These are phyloP conservation scores for Phengaris arion DNA, from an alignment of 2,888 invertebrate species.

Conservation along the genomic window DNA sequence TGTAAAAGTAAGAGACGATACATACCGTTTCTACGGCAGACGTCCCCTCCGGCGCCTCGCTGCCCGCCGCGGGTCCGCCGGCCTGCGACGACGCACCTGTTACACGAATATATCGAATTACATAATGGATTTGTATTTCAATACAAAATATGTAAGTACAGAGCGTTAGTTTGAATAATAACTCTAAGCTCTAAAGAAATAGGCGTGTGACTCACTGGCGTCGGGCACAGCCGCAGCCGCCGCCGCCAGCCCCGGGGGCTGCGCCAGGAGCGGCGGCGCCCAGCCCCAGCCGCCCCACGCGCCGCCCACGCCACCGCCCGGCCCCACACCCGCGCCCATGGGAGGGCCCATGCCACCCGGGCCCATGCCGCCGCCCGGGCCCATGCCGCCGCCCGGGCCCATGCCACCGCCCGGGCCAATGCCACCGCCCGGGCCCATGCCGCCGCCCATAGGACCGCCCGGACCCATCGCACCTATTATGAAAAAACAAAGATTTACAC, in stretches of 20 bases:
- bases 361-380: slow-evolving; percentile 28
- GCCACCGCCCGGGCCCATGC: slow-evolving; percentile 20
- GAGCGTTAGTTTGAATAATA: no score
- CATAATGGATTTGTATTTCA: neutral
- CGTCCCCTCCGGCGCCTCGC: slow-evolving; percentile 35
- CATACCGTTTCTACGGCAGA: slow-evolving; percentile 9
- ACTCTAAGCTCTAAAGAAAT: neutral
- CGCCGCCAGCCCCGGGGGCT: slow-evolving; percentile 49
- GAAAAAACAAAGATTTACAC: no score
- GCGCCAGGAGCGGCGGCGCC: slow-evolving; percentile 58
- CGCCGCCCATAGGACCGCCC: slow-evolving; percentile 23
- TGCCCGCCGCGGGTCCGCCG: slow-evolving; percentile 35
- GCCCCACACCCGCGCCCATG: slow-evolving; percentile 38
- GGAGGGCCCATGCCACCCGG: slow-evolving; percentile 32
- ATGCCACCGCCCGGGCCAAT: slow-evolving; percentile 30
- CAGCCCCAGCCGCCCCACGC: slow-evolving; percentile 58
- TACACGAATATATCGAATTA: neutral
- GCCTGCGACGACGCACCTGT: slow-evolving; percentile 35
- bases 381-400: slow-evolving; percentile 32
- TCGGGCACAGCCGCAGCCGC: slow-evolving; percentile 44
- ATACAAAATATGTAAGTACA: no score
- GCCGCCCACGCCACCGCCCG: slow-evolving; percentile 36
- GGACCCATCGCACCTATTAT: slow-evolving; percentile 32
- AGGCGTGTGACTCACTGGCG: slow-evolving; percentile 45
- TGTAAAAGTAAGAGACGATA: neutral